A percentile compares a stretch with the other conserved stretches of the same genome.
These are phyloP conservation scores for Dione juno DNA, from an alignment of 2,888 invertebrate genomes.

Conservation along the genomic window DNA sequence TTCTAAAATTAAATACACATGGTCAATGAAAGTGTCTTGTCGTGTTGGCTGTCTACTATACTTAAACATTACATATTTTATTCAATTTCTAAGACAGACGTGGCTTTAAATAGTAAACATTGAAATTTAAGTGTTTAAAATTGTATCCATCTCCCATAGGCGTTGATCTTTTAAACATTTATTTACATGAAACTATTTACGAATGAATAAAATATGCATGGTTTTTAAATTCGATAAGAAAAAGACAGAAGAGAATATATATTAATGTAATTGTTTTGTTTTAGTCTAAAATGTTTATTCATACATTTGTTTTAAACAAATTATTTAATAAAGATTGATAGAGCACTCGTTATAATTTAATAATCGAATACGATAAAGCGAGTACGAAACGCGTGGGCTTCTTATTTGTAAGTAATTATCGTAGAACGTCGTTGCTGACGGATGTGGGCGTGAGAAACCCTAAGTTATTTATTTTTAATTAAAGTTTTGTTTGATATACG, in stretches of 20 bases:
- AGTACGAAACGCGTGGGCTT: slow-evolving; percentile 37
- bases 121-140: too few relatives aligned
- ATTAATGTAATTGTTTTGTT: too few relatives aligned
- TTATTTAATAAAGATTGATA: slow-evolving; percentile 39
- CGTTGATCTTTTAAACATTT: neutral
- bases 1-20: too few relatives aligned
- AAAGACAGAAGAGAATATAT: too few relatives aligned
- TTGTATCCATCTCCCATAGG: neutral
- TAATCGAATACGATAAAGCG: slow-evolving; percentile 36
- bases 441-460: slow-evolving; percentile 40
- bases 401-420: slow-evolving; percentile 42
- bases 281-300: neutral
- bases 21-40: too few relatives aligned
- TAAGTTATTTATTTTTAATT: slow-evolving; percentile 29
- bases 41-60: too few relatives aligned
- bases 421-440: slow-evolving; percentile 28
- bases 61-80: too few relatives aligned
- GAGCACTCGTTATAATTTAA: slow-evolving; percentile 39
- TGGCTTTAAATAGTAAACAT: too few relatives aligned
- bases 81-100: too few relatives aligned
- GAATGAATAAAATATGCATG: neutral
- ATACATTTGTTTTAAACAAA: slow-evolving; percentile 18
- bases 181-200: neutral
- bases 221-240: too few relatives aligned
- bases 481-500: slow-evolving; percentile 15